These are phyloP conservation scores for Sebastiscus tertius DNA, from an alignment of 2,797 vertebrate genomes.

Conservation along the genomic window DNA sequence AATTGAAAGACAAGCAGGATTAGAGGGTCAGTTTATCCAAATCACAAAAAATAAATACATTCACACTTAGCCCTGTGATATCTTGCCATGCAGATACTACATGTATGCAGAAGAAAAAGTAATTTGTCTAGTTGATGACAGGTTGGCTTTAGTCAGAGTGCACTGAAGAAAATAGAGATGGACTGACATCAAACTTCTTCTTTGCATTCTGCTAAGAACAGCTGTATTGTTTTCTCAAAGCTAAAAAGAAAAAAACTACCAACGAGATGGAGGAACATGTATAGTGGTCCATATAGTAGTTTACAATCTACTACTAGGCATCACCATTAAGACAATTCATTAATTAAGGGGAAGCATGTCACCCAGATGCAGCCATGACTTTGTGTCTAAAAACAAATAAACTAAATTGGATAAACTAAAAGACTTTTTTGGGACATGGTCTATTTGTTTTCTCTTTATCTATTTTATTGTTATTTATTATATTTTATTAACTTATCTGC, in stretches of 20 bases:
- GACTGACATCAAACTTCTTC: neutral
- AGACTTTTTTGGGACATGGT: neutral
- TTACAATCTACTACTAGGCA: neutral
- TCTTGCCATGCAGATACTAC: neutral
- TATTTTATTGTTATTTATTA: too few relatives aligned
- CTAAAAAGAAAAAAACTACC: neutral
- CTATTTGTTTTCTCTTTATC: too few relatives aligned
- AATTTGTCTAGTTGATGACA: neutral
- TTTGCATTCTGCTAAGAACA: neutral
- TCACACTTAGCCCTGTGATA: accelerated
- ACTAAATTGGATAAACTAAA: neutral
- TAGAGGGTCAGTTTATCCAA: neutral
- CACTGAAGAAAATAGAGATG: neutral
- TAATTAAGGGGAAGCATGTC: neutral
- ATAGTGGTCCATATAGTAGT: neutral
- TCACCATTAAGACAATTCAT: neutral
- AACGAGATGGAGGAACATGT: neutral
- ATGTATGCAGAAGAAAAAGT: neutral
- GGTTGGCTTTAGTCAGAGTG: neutral
- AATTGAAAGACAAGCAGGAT: neutral
- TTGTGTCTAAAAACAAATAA: neutral
- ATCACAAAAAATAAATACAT: neutral
- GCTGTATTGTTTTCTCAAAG: neutral
- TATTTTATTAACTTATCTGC: too few relatives aligned
- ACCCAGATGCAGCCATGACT: neutral